Base-by-base conservation (phyloP, 2,888 invertebrate genomes). In the Notodonta ziczac region DNA sequence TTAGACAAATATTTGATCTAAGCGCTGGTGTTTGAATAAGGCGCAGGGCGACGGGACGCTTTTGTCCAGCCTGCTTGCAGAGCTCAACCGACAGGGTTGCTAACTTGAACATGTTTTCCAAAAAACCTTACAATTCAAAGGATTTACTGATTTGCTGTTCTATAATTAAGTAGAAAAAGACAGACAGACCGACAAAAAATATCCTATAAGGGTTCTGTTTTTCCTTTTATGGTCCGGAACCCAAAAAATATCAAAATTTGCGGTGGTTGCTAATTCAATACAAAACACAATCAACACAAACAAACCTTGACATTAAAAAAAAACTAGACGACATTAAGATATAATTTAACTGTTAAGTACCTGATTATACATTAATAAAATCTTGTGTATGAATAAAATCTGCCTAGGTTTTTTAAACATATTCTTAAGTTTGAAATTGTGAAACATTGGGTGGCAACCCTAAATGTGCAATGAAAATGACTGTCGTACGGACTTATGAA, bases 1-100 rank as follows among this genome's bases (percentile, higher is more conserved):
- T 86, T 84, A 86, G 82, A 81, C 84, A 88, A 88, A 88, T 84
- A 87, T 88, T 86, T 87, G 87, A 80, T 81, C 81, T 74, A 77
- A 84, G 84, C 85, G 82, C 80, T 79, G 82, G 70, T 85, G 87
- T 88, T 88, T 88, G 85, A 70, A 82, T 77, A 83, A 79, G 75
- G 69, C 72, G 59, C 69, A 76, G 74, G 73, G 69, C 70, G 72
- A 66, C 75, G 74, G 68, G 76, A 72, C 68, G 73, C 83, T 85
- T 87, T 89, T 87, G 86, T 86, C 79, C 75, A 65, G 50, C 57
- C 32, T 35, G 55, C 61, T 40, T 68, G 64, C 66, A 74, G 66
- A 63, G 72, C 70, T 61, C 69, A 58, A 53, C 50, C 69, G 57
- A 51, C 44, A 57, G 62, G 66, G 66, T 60, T 65, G 73, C 65